Conservation (phyloP, 2,888 invertebrate genomes). For the Drosophila histrio region DNA sequence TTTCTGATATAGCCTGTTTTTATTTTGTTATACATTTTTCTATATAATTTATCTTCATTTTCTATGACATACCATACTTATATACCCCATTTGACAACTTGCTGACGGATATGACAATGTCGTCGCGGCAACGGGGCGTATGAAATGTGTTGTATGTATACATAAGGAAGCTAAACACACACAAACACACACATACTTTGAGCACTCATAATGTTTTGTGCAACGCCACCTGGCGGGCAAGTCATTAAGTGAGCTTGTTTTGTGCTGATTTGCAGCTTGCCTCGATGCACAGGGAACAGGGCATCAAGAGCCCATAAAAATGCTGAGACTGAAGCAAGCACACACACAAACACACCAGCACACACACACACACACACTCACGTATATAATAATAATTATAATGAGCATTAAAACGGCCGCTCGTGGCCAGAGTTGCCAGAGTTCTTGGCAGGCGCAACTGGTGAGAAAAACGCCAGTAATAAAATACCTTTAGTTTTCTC, state of each 20-base stretch:
- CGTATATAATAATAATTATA: constrained; percentile 53
- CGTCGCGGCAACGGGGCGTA: constrained; percentile 38
- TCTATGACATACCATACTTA: background rate
- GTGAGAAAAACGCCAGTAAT: constrained; percentile 38
- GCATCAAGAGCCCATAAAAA: constrained; percentile 66
- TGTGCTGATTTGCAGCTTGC: constrained; percentile 58
- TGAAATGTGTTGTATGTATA: constrained; percentile 38
- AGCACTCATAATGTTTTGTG: constrained; percentile 38
- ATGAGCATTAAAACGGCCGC: constrained; percentile 67
- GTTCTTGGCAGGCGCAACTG: constrained; percentile 54
- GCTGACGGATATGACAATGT: constrained; percentile 31
- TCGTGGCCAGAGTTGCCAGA: constrained; percentile 52
- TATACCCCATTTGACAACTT: background rate
- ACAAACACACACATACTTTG: constrained; percentile 1
- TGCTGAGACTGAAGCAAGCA: constrained; percentile 37
- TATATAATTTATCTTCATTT: background rate
- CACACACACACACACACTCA: constrained; percentile 16
- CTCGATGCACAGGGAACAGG: constrained; percentile 7
- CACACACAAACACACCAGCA: constrained; percentile 22
- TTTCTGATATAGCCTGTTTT: too few species aligned
- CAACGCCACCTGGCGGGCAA: constrained; percentile 64
- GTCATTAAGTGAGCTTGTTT: constrained; percentile 75
- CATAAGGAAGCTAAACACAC: constrained; percentile 36
- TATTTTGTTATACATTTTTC: background rate
- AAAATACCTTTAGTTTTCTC: constrained; percentile 4